phyloP scores from a whole-genome alignment of 2,888 invertebrate species.

The Drosophila algonquin region DNA sequence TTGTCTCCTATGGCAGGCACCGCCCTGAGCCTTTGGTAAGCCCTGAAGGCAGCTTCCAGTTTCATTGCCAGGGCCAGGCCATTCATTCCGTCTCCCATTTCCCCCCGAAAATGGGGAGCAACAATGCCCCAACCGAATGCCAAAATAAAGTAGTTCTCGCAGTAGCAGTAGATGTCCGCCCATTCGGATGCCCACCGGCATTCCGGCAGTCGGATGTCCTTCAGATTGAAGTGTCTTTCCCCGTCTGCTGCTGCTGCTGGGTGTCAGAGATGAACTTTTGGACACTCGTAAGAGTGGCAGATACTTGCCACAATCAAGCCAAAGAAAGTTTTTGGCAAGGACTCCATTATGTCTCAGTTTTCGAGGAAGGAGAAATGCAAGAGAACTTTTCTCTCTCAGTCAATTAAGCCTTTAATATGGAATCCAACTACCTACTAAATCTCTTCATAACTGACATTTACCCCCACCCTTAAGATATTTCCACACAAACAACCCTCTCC shows the following conservation, averaged over 20 bases:
- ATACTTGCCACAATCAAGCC: background rate
- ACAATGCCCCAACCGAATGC: conserved; percentile 45
- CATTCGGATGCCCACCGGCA: conserved; percentile 50
- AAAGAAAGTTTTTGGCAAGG: background rate
- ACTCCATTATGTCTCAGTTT: background rate
- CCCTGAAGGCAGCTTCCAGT: conserved; percentile 9
- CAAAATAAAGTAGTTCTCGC: conserved; percentile 48
- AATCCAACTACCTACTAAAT: conserved; percentile 4
- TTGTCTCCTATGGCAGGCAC: conserved; percentile 41
- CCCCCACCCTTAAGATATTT: too few species aligned
- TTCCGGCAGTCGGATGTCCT: conserved; percentile 55
- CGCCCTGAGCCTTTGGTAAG: conserved; percentile 36
- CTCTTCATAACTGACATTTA: conserved; percentile 4
- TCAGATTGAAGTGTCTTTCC: conserved; percentile 20
- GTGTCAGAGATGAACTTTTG: conserved; percentile 14
- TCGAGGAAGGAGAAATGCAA: background rate
- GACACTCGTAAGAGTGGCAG: background rate
- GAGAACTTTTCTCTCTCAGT: background rate
- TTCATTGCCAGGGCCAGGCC: conserved; percentile 21
- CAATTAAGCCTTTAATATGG: background rate
- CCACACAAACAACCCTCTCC: background rate
- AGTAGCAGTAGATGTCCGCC: conserved; percentile 22
- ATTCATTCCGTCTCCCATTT: conserved; percentile 43
- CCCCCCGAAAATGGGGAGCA: conserved; percentile 16
- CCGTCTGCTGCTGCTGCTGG: too few species aligned